Base-by-base conservation (phyloP, 2,888 invertebrate genomes). In the Aspidiotus destructor region DNA sequence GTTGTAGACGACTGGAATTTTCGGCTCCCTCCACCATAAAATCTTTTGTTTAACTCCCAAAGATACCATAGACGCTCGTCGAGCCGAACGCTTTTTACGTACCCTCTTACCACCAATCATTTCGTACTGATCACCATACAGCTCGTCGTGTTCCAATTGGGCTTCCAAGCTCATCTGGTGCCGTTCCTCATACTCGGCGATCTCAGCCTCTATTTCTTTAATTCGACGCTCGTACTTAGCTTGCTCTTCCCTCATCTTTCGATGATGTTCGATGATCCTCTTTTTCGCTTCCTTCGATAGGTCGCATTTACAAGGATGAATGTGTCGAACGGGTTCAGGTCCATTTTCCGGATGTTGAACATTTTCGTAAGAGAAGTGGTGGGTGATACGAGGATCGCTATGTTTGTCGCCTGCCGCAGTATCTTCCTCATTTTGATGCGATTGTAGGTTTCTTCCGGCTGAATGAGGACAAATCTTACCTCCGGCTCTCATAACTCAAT, bases 271-370 rank as follows among this genome's bases (percentile, higher is more conserved):
- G 13, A 13, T 11, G 17, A 67, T 67, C 13, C 58, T 42, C 28
- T 17, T 16, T 8, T 41, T 28, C 15, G 42, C 44, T 7, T 11
- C 41, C 3, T n/a, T 10, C 44, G 9, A 44, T 13, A 67, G 28
- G 41, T 67, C 67, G 67, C 67, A 67, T 8, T 60, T 60, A 41
- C 67, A 67, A 17, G 67, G 67, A 52, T 52, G 67, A 52, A 67
- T 67, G 16, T 67, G 67, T 48, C 48, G 48, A 28, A 28, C 28
- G 5, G 28, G 28, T 28, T 28, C 28, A 1, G 28, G 28, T 5
- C 28, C 28, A 1, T 3, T 28, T 5, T 28, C 28, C 28, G 28
- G 28, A 28, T 28, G 28, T 3, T 28, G 28, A 28, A 28, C 28
- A 5, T 1, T 5, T 28, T 28, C 28, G 28, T 28, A 5, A 28